Base-by-base conservation (phyloP, 2,113 vertebrate species). In the Turdus rufiventris region DNA sequence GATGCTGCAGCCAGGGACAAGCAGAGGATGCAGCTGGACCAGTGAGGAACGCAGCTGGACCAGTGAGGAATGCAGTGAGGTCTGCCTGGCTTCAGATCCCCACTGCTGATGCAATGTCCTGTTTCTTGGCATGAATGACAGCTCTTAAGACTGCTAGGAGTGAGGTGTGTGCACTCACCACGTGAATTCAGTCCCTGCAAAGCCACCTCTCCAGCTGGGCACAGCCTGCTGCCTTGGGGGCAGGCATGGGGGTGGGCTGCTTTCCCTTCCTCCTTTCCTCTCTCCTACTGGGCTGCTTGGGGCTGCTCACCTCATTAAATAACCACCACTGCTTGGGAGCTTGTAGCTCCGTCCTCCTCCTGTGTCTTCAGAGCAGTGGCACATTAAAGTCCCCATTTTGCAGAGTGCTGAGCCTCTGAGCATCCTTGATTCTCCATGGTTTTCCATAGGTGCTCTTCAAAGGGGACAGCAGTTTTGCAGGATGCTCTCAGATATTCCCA, bases 41-140 rank as follows among this genome's bases (percentile, higher is more conserved):
- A 13, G 53, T 51, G 24, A 12, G 58, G 38, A 75, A 18, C 26
- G 63, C 76, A 31, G 9, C 61, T 24, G 65, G 74, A 25, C 10
- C 48, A 13, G 53, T 51, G 24, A 12, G 58, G 38, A 75, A 18
- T 29, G 63, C 76, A 31, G 9, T 6, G 38, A 80, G 15, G 13
- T 47, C 63, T 14, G 2, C 42, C 24, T 51, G 51, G 38, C 53
- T 67, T 40, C 57, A 18, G 38, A 26, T 28, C 24, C 36, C 36
- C 19, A 1, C 45, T 60, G 48, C 38, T 21, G 5, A 9, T 11
- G 19, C 1, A 0, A 18, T 11, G 31, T 14, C 34, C n/a, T 53
- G 21, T 21, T 65, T 63, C n/a, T 38, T 15, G 34, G 54, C 47
- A 15, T 10, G 23, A 36, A 42, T 13, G 40, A 51, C 36, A 91